A percentile compares a stretch with the other conserved stretches of the same genome.
These are phyloP conservation scores for Eolophus roseicapilla DNA, from an alignment of 2,113 vertebrate genomes.

Conservation along the genomic window DNA sequence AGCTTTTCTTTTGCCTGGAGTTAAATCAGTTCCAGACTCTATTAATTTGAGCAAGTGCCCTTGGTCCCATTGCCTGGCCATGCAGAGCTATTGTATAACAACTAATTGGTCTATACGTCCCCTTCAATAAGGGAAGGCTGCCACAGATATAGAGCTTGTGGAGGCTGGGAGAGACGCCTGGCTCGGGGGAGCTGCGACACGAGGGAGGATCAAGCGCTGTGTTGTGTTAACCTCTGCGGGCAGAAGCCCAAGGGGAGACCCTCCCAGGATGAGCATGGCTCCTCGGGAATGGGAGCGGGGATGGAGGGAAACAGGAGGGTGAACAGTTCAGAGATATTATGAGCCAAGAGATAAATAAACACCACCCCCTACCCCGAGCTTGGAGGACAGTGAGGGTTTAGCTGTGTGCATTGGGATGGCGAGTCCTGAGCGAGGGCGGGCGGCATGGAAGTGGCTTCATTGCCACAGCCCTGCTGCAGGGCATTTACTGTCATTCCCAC, in stretches of 20 bases:
- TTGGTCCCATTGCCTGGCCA: slow-evolving; percentile 8
- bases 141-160: background rate
- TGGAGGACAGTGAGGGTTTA: background rate
- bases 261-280: background rate
- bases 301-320: background rate
- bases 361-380: background rate
- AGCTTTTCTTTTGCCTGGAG: background rate
- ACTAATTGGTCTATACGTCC: slow-evolving; percentile 60
- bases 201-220: background rate
- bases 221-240: slow-evolving; percentile 41
- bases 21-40: slow-evolving; percentile 55
- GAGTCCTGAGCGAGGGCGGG: rapidly evolving
- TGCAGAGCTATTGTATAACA: slow-evolving; percentile 65
- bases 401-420: rapidly evolving
- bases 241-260: background rate
- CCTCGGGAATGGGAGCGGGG: background rate
- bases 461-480: background rate
- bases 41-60: slow-evolving; percentile 44
- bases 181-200: background rate
- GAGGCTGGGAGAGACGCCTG: rapidly evolving
- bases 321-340: slow-evolving; percentile 55
- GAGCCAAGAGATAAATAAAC: slow-evolving; percentile 24
- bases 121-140: slow-evolving; percentile 43
- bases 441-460: background rate
- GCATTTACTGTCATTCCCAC: background rate